A percentile compares a stretch with the other conserved stretches of the same genome.
Evolutionary conservation across 2,888 invertebrate species (phyloP).

Genomic region (Willowsia nigromaculata): DNA sequence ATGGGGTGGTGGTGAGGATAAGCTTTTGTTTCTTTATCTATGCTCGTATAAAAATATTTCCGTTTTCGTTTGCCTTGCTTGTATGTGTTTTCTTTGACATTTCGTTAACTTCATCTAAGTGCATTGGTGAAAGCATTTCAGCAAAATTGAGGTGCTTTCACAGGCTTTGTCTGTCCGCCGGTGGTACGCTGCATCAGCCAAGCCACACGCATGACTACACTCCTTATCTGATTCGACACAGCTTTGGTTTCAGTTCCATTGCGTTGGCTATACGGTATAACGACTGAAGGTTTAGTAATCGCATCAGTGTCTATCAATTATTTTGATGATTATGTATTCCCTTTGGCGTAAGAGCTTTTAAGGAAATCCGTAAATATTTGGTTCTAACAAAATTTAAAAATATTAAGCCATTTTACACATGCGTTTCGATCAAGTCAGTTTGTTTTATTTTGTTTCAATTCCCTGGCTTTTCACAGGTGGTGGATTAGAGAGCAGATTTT

Average conservation of each 20-base stretch:
- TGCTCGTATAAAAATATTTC: neutral
- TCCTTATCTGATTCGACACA: neutral
- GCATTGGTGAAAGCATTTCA: neutral
- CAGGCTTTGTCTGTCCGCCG: constrained; percentile 1
- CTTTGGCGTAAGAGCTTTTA: too few relatives aligned
- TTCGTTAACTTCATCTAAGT: neutral
- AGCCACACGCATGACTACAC: neutral
- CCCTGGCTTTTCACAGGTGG: neutral
- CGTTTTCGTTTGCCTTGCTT: neutral
- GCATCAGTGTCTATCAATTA: neutral
- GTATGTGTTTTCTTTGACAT: neutral
- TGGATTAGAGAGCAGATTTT: constrained; percentile 54
- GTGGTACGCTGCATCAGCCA: neutral
- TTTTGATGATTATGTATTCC: neutral
- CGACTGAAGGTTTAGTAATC: too few relatives aligned
- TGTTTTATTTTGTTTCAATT: too few relatives aligned
- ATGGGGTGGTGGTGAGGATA: neutral
- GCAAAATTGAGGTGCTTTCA: neutral
- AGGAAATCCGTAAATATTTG: too few relatives aligned
- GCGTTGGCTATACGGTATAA: too few relatives aligned
- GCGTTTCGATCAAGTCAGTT: too few relatives aligned
- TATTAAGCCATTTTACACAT: too few relatives aligned
- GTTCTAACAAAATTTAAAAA: too few relatives aligned
- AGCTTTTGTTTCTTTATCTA: neutral
- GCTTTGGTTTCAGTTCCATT: too few relatives aligned